Percentiles rank a stretch among this genome's conserved stretches.
Evolutionary conservation across 1,140 invertebrate genomes (phyloP).

Genomic region (Pentalonia nigronervosa): DNA sequence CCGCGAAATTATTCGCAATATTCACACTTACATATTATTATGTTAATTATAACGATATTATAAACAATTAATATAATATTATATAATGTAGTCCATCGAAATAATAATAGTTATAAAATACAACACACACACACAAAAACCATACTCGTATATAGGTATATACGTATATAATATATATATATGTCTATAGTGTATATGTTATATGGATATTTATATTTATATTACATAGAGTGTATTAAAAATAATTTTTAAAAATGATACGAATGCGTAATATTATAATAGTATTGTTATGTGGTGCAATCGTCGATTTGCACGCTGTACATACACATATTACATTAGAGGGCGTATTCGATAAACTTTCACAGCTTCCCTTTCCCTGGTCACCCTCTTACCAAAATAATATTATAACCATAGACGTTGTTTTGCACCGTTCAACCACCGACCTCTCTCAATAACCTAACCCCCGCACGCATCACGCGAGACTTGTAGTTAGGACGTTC

Average conservation of each 20-base stretch:
- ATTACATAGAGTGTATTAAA: background rate
- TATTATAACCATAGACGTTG: background rate
- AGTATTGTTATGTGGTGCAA: background rate
- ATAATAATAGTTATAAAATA: background rate
- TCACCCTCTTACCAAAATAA: background rate
- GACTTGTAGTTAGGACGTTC: too few species aligned
- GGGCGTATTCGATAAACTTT: background rate
- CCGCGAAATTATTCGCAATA: background rate
- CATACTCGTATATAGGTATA: background rate
- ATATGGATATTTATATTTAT: too few species aligned
- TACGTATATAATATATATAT: background rate
- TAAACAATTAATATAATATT: background rate
- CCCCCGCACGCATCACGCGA: too few species aligned
- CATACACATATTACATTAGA: background rate
- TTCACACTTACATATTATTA: background rate
- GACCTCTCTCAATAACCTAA: too few species aligned
- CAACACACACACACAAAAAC: background rate
- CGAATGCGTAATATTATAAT: background rate
- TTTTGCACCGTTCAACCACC: background rate
- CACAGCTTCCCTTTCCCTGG: background rate
- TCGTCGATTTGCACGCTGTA: conserved; percentile 20
- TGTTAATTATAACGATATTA: background rate
- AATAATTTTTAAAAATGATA: background rate
- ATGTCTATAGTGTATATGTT: too few species aligned
- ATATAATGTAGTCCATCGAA: background rate